phyloP scores from a whole-genome alignment of 35 echinoderm and acorn worm genomes.

The Ophiothrix spiculata region DNA sequence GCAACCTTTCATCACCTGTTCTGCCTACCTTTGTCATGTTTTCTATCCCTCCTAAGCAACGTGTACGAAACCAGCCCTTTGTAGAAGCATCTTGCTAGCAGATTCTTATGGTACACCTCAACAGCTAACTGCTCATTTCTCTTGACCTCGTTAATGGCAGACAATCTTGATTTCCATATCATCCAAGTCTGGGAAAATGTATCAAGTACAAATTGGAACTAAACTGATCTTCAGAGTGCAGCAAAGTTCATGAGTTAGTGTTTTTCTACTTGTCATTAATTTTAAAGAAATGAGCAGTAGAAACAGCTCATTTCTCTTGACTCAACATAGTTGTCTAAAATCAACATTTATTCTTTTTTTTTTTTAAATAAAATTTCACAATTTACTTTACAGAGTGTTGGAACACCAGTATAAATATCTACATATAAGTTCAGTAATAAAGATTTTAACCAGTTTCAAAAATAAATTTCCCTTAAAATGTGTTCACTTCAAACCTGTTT shows the following conservation, averaged over 20 bases:
- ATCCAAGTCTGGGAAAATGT: conserved; percentile 34
- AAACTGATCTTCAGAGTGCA: too few species aligned
- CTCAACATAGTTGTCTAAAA: not conserved
- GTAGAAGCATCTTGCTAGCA: conserved; percentile 50
- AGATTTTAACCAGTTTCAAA: too few species aligned
- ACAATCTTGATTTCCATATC: conserved; percentile 39
- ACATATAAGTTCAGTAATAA: too few species aligned
- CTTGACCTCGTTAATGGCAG: conserved; percentile 11
- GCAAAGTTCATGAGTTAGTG: too few species aligned
- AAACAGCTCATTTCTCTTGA: not conserved
- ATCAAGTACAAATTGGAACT: not conserved
- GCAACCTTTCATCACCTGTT: not conserved
- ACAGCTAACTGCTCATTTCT: conserved; percentile 24
- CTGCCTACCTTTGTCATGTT: conserved; percentile 26
- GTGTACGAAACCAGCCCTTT: conserved; percentile 49
- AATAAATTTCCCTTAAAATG: too few species aligned
- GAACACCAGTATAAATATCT: not conserved
- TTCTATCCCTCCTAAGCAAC: conserved; percentile 38
- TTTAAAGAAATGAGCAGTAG: too few species aligned
- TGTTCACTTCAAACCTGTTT: too few species aligned
- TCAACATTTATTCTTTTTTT: not conserved
- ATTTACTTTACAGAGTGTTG: too few species aligned
- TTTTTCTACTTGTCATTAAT: too few species aligned
- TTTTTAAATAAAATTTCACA: not conserved
- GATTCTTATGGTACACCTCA: conserved; percentile 20